phyloP scores from a whole-genome alignment of 2,888 invertebrate species.

The Linyphia triangularis region DNA sequence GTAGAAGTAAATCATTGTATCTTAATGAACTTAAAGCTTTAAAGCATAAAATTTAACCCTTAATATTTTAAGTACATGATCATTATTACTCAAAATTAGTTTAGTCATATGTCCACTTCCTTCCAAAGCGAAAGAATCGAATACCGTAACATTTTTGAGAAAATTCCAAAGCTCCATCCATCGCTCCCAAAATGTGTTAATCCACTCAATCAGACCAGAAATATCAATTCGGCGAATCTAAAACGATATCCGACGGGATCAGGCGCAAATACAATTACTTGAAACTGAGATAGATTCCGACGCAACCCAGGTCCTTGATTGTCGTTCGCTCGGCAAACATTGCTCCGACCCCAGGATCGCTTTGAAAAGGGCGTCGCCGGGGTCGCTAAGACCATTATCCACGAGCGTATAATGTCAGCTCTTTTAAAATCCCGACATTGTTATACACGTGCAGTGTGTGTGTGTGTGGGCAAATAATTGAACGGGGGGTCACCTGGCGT shows the following conservation, averaged over 20 bases:
- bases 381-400: slow-evolving; percentile 43
- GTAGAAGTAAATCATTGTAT: too few relatives aligned
- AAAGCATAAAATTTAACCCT: too few relatives aligned
- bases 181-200: background rate
- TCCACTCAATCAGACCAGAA: too few relatives aligned
- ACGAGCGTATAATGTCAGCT: slow-evolving; percentile 35
- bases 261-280: slow-evolving; percentile 10
- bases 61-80: too few relatives aligned
- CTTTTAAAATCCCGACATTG: slow-evolving; percentile 55
- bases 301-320: background rate
- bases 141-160: too few relatives aligned
- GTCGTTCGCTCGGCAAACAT: slow-evolving; percentile 12
- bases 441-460: background rate
- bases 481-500: slow-evolving; percentile 64
- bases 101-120: too few relatives aligned
- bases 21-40: too few relatives aligned
- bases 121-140: too few relatives aligned
- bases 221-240: background rate
- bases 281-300: background rate
- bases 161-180: too few relatives aligned
- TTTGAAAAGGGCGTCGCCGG: background rate
- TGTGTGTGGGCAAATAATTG: slow-evolving; percentile 67
- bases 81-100: too few relatives aligned
- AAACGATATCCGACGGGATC: background rate
- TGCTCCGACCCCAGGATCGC: slow-evolving; percentile 18